Evolutionary conservation across 2,797 vertebrate species (phyloP).

Genomic region (Chanos chanos): DNA sequence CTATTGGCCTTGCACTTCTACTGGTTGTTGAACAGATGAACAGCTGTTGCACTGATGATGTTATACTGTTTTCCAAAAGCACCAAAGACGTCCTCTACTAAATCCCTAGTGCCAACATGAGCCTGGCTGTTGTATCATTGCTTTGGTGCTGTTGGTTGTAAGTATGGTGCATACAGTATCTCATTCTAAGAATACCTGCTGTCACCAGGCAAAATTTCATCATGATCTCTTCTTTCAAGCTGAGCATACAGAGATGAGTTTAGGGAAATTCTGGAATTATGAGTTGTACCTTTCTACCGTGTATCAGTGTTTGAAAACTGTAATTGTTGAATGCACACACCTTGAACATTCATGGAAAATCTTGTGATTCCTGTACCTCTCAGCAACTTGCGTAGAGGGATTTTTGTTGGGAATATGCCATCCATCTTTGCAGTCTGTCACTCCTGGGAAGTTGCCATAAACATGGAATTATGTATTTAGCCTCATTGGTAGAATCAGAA

Average conservation of each 20-base stretch:
- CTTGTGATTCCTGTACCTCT: background rate
- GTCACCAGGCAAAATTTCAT: slow-evolving; percentile 2
- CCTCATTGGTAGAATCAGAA: too few species aligned
- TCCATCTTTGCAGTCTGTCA: too few species aligned
- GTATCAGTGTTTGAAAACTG: slow-evolving; percentile 14
- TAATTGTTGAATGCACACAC: background rate
- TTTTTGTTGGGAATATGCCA: too few species aligned
- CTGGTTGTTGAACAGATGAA: slow-evolving; percentile 7
- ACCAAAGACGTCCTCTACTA: slow-evolving; percentile 10
- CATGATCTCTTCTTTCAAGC: slow-evolving; percentile 14
- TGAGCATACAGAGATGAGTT: slow-evolving; percentile 11
- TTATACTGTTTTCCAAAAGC: slow-evolving; percentile 5
- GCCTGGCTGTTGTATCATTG: background rate
- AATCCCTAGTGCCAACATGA: background rate
- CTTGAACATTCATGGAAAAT: slow-evolving; percentile 20
- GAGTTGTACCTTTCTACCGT: background rate
- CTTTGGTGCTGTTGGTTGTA: slow-evolving; percentile 7
- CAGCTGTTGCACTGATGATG: slow-evolving; percentile 21
- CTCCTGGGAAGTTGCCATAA: too few species aligned
- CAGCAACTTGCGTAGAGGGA: slow-evolving; percentile 3
- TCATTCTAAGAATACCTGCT: slow-evolving; percentile 12
- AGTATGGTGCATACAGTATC: background rate
- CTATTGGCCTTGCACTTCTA: background rate
- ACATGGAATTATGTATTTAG: too few species aligned
- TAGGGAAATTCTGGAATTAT: slow-evolving; percentile 1